A percentile compares a stretch with the other conserved stretches of the same genome.
Evolutionary conservation across 2,113 vertebrate genomes (phyloP).

Genomic region (Bubo bubo): DNA sequence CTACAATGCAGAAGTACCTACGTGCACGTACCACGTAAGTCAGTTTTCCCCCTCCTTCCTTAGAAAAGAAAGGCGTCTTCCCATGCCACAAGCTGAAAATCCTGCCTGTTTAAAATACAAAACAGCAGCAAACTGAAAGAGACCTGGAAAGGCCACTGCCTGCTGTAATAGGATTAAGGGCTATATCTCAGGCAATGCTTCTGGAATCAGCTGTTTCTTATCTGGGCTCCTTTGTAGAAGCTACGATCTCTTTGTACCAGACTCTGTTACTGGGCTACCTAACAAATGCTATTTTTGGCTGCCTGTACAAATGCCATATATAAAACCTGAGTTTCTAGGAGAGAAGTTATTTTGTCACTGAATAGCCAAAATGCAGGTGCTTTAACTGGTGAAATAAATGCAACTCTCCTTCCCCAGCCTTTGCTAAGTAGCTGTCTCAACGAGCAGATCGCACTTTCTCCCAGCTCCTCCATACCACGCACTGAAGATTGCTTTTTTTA

Average conservation of each 20-base stretch:
- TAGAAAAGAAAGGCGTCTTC: neutral
- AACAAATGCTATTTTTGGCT: slow-evolving; percentile 30
- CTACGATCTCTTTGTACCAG: slow-evolving; percentile 24
- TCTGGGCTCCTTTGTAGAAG: slow-evolving; percentile 45
- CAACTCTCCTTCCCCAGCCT: neutral
- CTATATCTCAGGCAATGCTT: slow-evolving; percentile 40
- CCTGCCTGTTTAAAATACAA: neutral
- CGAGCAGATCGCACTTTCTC: neutral
- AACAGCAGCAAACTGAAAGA: slow-evolving; percentile 1
- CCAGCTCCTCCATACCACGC: neutral
- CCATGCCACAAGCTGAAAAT: neutral
- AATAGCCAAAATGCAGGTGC: slow-evolving; percentile 9
- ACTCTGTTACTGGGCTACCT: slow-evolving; percentile 21
- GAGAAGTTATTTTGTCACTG: neutral
- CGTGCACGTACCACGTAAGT: fast-evolving
- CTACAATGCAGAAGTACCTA: neutral
- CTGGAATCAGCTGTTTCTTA: slow-evolving; percentile 59
- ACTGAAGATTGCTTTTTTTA: neutral
- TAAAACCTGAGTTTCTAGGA: slow-evolving; percentile 3
- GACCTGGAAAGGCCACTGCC: neutral
- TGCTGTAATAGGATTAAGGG: slow-evolving; percentile 40
- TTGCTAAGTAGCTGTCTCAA: neutral
- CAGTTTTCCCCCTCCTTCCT: neutral
- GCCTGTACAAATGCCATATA: neutral
- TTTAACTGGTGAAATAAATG: neutral